Conservation (phyloP, 2,888 invertebrate species). For the Chorisops tibialis region DNA sequence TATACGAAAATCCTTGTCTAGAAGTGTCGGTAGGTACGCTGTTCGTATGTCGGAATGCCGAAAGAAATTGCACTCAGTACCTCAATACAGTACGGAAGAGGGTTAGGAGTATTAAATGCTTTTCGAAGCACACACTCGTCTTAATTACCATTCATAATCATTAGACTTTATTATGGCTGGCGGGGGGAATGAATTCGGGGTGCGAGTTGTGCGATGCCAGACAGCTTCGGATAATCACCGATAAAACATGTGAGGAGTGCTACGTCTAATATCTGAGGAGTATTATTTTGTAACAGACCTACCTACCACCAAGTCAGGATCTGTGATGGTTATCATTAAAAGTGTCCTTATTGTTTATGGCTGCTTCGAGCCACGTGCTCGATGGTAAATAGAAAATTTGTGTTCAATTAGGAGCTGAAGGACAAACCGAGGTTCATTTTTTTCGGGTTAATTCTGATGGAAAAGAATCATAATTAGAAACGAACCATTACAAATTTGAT, state of each 20-base stretch:
- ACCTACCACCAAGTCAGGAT: neutral
- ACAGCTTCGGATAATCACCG: neutral
- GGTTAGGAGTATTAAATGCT: constrained; percentile 19
- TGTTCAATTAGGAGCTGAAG: constrained; percentile 25
- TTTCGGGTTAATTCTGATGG: neutral
- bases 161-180: constrained; percentile 27
- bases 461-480: neutral
- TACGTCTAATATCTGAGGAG: neutral
- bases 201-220: neutral
- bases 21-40: neutral
- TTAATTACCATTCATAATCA: constrained; percentile 34
- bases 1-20: neutral
- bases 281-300: neutral
- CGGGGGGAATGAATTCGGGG: neutral
- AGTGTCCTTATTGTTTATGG: constrained; percentile 25
- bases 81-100: neutral
- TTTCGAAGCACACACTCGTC: constrained; percentile 28
- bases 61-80: neutral
- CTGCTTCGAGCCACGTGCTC: constrained; percentile 24
- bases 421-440: neutral
- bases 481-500: constrained; percentile 10
- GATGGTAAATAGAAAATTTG: constrained; percentile 26
- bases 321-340: constrained; percentile 22
- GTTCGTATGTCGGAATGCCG: neutral
- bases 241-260: neutral